Evolutionary conservation across 2,888 invertebrate genomes (phyloP), one percentile per base, ranked within the genome.

Genomic region (Chesias legatella): DNA sequence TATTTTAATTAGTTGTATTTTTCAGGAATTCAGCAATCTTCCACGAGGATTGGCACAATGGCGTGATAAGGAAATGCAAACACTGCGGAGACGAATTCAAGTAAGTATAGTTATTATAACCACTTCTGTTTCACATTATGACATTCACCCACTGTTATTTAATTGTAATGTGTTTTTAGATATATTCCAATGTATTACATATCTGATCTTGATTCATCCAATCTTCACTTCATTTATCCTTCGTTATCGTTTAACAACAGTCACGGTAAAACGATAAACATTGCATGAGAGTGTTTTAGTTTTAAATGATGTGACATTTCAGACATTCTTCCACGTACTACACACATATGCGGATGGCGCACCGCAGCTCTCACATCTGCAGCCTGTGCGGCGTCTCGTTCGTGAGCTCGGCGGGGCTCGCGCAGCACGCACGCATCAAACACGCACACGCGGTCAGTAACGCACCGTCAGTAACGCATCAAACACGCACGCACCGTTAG

Each of bases 41-140:
- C 21, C 85, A 86, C 21, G 80, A 84, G 29, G 79, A 82, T 29
- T 80, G 73, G 40, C 85, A 86, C 47, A 85, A 76, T 31, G 85
- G 85, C 0, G 70, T 74, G 0, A 67, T 66, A 1, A 77, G 72
- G 21, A 82, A 76, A 45, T 86, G 85, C 37, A 63, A 67, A 24
- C 72, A 83, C 22, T 86, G 85, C 24, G 71, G 72, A 0, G 71
- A 79, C 29, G 78, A 78, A 7, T 86, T 84, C 47, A 77, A 74
- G 85, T 85, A 42, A 63, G 67, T 60, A 27, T 6, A 24, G 11
- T 28, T 8, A 6, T 35, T 17, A 17, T n/a, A n/a, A n/a, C n/a
- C n/a, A n/a, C n/a, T n/a, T n/a, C n/a, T n/a, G n/a, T n/a, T n/a
- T n/a, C n/a, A n/a, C n/a, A n/a, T n/a, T n/a, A n/a, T n/a, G n/a